Conservation (phyloP, 1,140 invertebrate species). For the Probaryconus sp. region DNA sequence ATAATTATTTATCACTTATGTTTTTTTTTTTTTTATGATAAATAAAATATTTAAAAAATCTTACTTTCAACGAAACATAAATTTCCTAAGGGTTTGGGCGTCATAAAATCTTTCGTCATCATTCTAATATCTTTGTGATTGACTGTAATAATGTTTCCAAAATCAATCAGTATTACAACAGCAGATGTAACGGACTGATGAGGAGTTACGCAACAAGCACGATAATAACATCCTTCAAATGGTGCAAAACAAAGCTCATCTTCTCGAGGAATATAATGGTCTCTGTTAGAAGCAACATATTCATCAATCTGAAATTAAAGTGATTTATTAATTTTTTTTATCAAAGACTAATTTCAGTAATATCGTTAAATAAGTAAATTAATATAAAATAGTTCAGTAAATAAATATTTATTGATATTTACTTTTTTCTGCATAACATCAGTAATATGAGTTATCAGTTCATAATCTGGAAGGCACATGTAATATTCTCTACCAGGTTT, state of each 20-base stretch:
- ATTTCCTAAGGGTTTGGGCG: constrained; percentile 47
- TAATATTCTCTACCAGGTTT: constrained; percentile 45
- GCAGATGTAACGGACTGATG: constrained; percentile 24
- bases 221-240: constrained; percentile 64
- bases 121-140: constrained; percentile 67
- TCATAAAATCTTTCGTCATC: constrained; percentile 69
- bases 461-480: constrained; percentile 49
- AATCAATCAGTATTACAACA: constrained; percentile 69
- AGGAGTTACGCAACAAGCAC: constrained; percentile 62
- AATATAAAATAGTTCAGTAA: background rate
- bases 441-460: constrained; percentile 58
- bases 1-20: constrained; percentile 6
- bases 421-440: constrained; percentile 52
- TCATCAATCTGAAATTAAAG: constrained; percentile 63
- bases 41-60: constrained; percentile 23
- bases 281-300: constrained; percentile 52
- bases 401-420: background rate
- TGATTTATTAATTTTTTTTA: constrained; percentile 3
- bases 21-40: too few relatives aligned
- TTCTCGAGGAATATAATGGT: constrained; percentile 70
- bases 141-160: constrained; percentile 66
- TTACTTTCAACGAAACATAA: constrained; percentile 67
- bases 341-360: background rate
- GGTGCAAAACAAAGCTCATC: constrained; percentile 71
- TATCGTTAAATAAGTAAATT: background rate